Percentiles rank a stretch among this genome's conserved stretches.
Evolutionary conservation across 2,797 vertebrate genomes (phyloP).

Genomic region (Tenualosa thibaudeaui): DNA sequence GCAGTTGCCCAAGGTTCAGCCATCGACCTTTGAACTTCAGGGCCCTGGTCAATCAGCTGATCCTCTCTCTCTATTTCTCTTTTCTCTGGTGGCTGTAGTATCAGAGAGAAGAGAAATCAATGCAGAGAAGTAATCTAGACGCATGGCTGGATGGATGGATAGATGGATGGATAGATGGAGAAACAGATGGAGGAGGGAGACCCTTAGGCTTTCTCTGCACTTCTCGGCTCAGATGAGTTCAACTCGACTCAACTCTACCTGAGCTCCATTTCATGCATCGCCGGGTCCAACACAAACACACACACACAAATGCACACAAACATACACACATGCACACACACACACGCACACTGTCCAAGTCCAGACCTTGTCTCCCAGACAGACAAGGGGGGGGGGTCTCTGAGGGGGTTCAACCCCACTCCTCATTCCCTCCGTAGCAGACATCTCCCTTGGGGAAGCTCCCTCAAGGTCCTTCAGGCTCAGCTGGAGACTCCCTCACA

Average conservation of each 20-base stretch:
- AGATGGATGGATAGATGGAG: no score
- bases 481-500: background rate
- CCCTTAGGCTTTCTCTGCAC: constrained; percentile 64
- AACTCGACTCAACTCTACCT: constrained; percentile 64
- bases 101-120: constrained; percentile 74
- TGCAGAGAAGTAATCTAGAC: constrained; percentile 75
- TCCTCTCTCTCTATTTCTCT: constrained; percentile 28
- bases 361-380: constrained; percentile 66
- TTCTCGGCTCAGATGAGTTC: background rate
- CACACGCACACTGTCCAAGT: background rate
- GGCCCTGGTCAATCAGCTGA: constrained; percentile 69
- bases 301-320: background rate
- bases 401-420: no score
- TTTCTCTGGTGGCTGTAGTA: constrained; percentile 40
- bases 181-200: constrained; percentile 58
- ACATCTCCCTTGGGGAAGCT: background rate
- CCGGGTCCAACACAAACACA: constrained; percentile 75
- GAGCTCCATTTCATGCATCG: constrained; percentile 81
- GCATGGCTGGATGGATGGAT: constrained; percentile 62
- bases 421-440: background rate
- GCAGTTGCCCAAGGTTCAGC: constrained; percentile 62
- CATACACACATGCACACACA: no score
- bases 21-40: constrained; percentile 68
- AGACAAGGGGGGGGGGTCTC: constrained; percentile 48
- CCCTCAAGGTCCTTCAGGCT: background rate